These are phyloP conservation scores for Macrotus californicus DNA, from an alignment of 2,113 vertebrate genomes.

Conservation along the genomic window DNA sequence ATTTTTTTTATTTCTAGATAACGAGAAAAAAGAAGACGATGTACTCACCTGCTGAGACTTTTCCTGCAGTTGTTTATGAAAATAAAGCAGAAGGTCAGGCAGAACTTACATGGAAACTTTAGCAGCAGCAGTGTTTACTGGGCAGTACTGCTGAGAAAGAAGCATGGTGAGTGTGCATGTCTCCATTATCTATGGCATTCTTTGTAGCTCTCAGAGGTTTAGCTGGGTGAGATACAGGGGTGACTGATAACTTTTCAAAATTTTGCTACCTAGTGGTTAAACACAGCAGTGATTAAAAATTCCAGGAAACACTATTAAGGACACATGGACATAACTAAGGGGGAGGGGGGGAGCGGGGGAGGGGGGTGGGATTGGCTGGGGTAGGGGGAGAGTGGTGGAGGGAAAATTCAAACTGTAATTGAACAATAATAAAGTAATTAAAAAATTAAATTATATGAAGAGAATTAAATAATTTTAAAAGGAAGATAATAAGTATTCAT, in stretches of 20 bases:
- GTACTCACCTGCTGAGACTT: neutral
- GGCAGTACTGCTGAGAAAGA: neutral
- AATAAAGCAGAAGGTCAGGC: neutral
- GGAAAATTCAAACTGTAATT: too few species aligned
- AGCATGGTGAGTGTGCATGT: neutral
- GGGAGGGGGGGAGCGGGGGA: too few species aligned
- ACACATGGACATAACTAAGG: too few species aligned
- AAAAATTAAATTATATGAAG: neutral
- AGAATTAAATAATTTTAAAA: neutral
- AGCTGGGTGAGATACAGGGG: neutral
- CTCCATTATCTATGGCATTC: neutral
- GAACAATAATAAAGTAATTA: too few species aligned
- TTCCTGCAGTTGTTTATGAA: neutral
- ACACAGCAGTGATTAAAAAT: neutral
- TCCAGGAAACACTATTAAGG: too few species aligned
- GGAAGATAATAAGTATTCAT: neutral
- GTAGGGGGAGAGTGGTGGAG: too few species aligned
- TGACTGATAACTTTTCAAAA: neutral
- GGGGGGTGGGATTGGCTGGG: too few species aligned
- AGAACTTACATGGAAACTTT: neutral
- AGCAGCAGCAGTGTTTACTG: neutral
- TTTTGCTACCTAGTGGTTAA: neutral
- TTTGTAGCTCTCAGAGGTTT: neutral
- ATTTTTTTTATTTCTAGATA: neutral
- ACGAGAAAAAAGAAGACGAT: neutral